These are phyloP conservation scores for Todiramphus chloris DNA, from an alignment of 2,113 vertebrate species.

Conservation along the genomic window DNA sequence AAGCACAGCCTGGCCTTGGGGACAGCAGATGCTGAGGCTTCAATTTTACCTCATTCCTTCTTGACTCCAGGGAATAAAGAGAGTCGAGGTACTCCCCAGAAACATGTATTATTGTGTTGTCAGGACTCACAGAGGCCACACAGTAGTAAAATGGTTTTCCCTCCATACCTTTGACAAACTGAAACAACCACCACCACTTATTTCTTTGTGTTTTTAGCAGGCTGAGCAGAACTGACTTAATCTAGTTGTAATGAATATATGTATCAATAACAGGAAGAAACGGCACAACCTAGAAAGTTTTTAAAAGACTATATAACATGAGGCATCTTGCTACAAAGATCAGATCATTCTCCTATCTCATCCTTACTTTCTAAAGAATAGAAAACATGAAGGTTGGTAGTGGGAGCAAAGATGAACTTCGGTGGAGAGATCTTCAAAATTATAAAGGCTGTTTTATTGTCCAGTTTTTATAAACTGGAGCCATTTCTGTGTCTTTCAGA, in stretches of 20 bases:
- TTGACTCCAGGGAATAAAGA: not conserved
- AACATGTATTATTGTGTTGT: not conserved
- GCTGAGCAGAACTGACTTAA: not conserved
- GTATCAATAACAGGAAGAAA: not conserved
- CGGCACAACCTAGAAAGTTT: rapidly evolving
- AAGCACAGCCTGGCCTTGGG: not conserved
- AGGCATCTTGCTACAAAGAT: not conserved
- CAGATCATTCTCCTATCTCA: not conserved
- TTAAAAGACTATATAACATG: not conserved
- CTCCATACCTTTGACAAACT: not conserved
- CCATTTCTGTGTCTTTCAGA: not conserved
- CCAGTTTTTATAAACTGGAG: not conserved
- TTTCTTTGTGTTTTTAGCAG: not conserved
- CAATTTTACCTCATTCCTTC: not conserved
- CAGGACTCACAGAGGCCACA: not conserved
- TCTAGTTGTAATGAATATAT: not conserved
- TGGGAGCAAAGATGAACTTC: not conserved
- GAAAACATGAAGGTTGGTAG: not conserved
- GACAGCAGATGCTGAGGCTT: not conserved
- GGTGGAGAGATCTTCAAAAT: not conserved
- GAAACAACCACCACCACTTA: not conserved
- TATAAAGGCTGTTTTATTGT: not conserved
- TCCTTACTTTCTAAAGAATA: not conserved
- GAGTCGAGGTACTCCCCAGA: not conserved
- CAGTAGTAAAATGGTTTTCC: not conserved